A percentile compares a stretch with the other conserved stretches of the same genome.
These are phyloP conservation scores for Python bivittatus DNA, from an alignment of 2,113 vertebrate genomes.

Conservation along the genomic window DNA sequence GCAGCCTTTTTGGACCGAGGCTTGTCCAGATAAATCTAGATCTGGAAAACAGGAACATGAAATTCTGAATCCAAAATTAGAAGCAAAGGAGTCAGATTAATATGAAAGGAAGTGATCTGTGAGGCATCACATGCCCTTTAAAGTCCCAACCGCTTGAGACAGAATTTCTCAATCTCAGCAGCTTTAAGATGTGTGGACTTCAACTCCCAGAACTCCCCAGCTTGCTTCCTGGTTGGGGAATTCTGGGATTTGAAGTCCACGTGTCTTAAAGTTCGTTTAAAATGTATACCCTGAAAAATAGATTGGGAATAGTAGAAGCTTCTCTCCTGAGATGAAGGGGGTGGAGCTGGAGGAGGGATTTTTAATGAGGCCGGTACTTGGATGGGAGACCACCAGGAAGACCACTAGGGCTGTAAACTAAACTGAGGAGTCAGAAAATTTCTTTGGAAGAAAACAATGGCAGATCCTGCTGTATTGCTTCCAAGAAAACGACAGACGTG, in stretches of 20 bases:
- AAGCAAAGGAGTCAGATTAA: conserved; percentile 23
- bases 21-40: conserved; percentile 55
- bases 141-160: background rate
- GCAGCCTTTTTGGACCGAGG: background rate
- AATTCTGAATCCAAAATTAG: background rate
- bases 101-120: conserved; percentile 32
- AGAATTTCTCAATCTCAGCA: background rate
- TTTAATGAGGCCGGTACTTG: too few species aligned
- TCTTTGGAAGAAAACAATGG: too few species aligned
- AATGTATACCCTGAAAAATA: background rate
- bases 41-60: conserved; percentile 37
- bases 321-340: background rate
- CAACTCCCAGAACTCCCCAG: background rate
- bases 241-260: background rate
- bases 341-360: background rate
- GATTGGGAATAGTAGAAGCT: background rate
- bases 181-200: background rate
- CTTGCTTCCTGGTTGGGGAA: background rate
- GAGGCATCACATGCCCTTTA: background rate
- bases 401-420: too few species aligned
- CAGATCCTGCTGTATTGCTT: too few species aligned
- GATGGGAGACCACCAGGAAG: too few species aligned
- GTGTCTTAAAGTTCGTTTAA: background rate
- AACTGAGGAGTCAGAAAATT: too few species aligned
- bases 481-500: too few species aligned